Evolutionary conservation across 1,140 invertebrate species (phyloP).

Genomic region (Anthonomus grandis): DNA sequence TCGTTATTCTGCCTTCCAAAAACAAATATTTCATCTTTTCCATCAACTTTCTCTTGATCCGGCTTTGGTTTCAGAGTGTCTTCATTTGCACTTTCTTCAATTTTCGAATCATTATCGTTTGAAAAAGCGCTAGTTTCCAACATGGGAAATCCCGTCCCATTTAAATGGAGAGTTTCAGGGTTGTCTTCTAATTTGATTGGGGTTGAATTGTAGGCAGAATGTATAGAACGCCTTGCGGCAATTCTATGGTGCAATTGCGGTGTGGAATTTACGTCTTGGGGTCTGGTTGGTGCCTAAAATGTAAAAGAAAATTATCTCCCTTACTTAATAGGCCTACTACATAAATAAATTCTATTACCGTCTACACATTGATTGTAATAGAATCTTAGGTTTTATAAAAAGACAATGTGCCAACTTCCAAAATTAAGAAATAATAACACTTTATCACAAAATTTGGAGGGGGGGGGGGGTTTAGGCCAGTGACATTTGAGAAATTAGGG

Average conservation of each 20-base stretch:
- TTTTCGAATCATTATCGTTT: not conserved
- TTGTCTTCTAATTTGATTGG: constrained; percentile 24
- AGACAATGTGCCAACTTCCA: no score
- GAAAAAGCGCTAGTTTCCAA: constrained; percentile 17
- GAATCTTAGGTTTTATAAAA: no score
- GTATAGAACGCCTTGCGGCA: constrained; percentile 15
- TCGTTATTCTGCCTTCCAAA: constrained; percentile 28
- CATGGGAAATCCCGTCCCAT: constrained; percentile 8
- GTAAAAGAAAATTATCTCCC: no score
- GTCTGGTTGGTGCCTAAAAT: no score
- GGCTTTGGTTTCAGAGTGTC: not conserved
- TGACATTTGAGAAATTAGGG: no score
- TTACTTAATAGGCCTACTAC: no score
- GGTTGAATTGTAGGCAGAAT: constrained; percentile 18
- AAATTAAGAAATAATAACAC: no score
- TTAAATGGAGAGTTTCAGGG: constrained; percentile 14
- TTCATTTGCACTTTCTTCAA: not conserved
- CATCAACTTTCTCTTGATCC: not conserved
- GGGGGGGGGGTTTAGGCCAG: no score
- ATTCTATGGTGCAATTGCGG: not conserved
- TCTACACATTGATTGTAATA: no score
- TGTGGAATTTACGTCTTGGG: no score
- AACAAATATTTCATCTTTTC: constrained; percentile 27
- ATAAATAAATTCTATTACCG: no score
- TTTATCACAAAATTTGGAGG: no score